These are phyloP conservation scores for Halictus ligatus DNA, from an alignment of 2,888 invertebrate species.

Conservation along the genomic window DNA sequence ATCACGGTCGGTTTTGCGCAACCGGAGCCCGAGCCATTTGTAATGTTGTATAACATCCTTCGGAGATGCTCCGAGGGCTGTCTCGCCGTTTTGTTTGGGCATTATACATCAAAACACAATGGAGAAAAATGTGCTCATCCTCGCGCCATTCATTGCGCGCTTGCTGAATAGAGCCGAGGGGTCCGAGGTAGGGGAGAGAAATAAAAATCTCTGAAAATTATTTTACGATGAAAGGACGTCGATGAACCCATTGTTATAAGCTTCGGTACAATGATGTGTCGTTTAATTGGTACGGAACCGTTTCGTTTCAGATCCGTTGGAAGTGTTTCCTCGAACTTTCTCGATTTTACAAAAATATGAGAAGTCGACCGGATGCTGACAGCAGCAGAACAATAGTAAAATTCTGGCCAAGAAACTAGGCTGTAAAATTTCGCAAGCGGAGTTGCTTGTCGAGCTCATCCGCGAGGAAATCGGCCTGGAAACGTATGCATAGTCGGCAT, in stretches of 20 bases:
- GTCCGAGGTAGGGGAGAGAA: background rate
- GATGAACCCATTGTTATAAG: background rate
- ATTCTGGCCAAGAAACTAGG: background rate
- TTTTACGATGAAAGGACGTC: background rate
- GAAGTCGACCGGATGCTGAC: background rate
- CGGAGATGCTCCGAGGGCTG: background rate
- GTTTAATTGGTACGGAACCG: no score
- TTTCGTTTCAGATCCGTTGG: background rate
- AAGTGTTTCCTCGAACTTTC: no score
- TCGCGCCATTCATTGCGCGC: background rate
- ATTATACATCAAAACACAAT: background rate
- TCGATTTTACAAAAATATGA: background rate
- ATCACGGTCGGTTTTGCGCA: slow-evolving; percentile 7
- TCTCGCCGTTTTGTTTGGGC: background rate
- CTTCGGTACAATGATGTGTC: background rate
- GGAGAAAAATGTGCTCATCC: background rate
- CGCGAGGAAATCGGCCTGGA: slow-evolving; percentile 7
- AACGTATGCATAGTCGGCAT: background rate
- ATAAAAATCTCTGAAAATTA: background rate
- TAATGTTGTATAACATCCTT: background rate
- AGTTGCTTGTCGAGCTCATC: background rate
- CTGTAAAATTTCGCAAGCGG: background rate
- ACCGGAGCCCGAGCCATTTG: background rate
- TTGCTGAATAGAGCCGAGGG: background rate
- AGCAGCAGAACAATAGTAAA: background rate